These are phyloP conservation scores for Drosophila azteca DNA, from an alignment of 1,140 invertebrate species.

Conservation along the genomic window DNA sequence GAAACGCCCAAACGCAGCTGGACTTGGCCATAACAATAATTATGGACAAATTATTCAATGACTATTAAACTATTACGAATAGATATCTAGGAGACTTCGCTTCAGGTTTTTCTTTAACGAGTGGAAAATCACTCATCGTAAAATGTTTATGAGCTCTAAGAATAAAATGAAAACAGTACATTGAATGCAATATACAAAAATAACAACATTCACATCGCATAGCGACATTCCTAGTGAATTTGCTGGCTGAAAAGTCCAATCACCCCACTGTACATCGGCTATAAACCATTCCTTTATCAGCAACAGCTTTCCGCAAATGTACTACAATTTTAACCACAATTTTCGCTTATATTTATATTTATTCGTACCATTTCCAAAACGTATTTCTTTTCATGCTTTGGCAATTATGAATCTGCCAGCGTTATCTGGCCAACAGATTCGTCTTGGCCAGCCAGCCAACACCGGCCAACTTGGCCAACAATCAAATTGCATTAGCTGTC, in stretches of 20 bases:
- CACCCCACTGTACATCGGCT: too few species aligned
- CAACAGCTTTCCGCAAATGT: neutral
- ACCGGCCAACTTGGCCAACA: slow-evolving; percentile 48
- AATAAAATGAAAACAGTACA: too few species aligned
- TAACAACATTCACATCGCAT: too few species aligned
- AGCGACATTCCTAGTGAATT: too few species aligned
- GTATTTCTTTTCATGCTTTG: slow-evolving; percentile 12
- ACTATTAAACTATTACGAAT: neutral
- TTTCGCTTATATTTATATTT: neutral
- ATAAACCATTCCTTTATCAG: neutral
- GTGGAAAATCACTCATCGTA: too few species aligned
- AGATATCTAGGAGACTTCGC: neutral
- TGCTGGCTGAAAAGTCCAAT: too few species aligned
- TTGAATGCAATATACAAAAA: too few species aligned
- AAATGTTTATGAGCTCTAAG: too few species aligned
- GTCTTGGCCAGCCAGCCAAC: slow-evolving; percentile 35
- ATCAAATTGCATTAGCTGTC: slow-evolving; percentile 63
- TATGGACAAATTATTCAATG: slow-evolving; percentile 20
- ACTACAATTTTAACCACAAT: too few species aligned
- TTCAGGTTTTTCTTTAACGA: too few species aligned
- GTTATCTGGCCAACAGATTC: slow-evolving; percentile 49
- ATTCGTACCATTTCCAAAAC: slow-evolving; percentile 28
- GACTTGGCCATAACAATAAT: neutral
- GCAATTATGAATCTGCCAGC: slow-evolving; percentile 40
- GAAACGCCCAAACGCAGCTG: slow-evolving; percentile 29